Base-by-base conservation (phyloP, 2,888 invertebrate genomes). In the Tenthredo livida region DNA sequence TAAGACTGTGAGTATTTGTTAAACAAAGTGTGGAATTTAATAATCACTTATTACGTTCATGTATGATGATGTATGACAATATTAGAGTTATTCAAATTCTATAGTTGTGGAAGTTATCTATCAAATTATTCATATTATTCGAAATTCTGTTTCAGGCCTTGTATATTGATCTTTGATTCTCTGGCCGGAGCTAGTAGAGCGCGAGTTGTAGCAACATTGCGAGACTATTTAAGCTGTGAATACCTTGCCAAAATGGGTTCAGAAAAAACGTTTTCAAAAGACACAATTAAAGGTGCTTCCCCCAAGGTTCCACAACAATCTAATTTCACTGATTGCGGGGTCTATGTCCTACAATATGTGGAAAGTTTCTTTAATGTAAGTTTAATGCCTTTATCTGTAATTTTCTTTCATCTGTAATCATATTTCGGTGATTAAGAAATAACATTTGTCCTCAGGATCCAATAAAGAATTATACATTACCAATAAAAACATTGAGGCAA, bases 271-370 rank as follows among this genome's bases (percentile, higher is more conserved):
- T 98, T 97, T 92, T 96, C 96, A 88, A 98, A 97, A 92, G 96
- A 97, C 89, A 97, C 96, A 72, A 97, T 99, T 90, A 97, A 97
- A 91, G 98, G 98, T 6, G 96, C 96, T 88, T 96, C 96, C 90
- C 98, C 98, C 0, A 97, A 97, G 94, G 98, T 98, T 87, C 99
- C 99, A n/a, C 98, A 99, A 92, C 99, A 99, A 94, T 97, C 97
- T 88, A 99, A 99, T 94, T 98, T 97, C 92, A 98, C 97, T 65
- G 99, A 99, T 93, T 99, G 99, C 94, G 99, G 99, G 0, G 94
- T 99, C 17, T 99, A 97, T 94, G 95, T 99, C 86, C 94, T 99
- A 84, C 98, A 99, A 93, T 99, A 99, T 94, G 98, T 98, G 6
- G 99, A 99, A 94, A 97, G 97, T 86, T 99, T 99, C 94, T 98